phyloP scores from a whole-genome alignment of 1,140 invertebrate species.

The Calephelis virginiensis region DNA sequence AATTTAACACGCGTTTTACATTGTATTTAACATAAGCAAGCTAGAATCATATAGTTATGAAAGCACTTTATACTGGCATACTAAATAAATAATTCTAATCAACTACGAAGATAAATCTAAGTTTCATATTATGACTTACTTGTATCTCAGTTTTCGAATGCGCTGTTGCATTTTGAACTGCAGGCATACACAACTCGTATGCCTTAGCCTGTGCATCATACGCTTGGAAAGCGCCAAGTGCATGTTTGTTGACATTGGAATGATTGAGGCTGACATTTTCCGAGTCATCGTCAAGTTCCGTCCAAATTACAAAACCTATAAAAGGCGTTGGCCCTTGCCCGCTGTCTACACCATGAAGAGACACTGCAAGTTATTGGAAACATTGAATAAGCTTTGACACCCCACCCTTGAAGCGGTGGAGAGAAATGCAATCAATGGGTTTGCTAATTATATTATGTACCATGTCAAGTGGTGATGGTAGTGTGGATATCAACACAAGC shows the following conservation, averaged over 20 bases:
- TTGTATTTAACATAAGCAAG: too few relatives aligned
- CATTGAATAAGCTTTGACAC: too few relatives aligned
- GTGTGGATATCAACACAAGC: too few relatives aligned
- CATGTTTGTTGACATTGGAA: constrained; percentile 32
- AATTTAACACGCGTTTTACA: too few relatives aligned
- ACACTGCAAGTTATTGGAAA: constrained; percentile 42
- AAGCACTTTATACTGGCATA: too few relatives aligned
- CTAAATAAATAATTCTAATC: too few relatives aligned
- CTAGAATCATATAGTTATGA: too few relatives aligned
- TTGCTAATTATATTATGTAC: too few relatives aligned
- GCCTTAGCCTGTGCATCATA: constrained; percentile 64
- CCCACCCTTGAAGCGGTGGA: too few relatives aligned
- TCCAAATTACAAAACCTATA: constrained; percentile 63
- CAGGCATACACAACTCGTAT: constrained; percentile 49
- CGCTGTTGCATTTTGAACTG: constrained; percentile 62
- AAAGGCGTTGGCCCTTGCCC: constrained; percentile 64
- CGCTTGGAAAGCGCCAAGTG: constrained; percentile 55
- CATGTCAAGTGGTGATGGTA: too few relatives aligned
- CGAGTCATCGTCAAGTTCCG: constrained; percentile 43
- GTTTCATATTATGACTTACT: constrained; percentile 32
- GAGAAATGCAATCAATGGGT: too few relatives aligned
- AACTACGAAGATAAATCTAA: too few relatives aligned
- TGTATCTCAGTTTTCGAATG: constrained; percentile 69
- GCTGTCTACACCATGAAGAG: constrained; percentile 59
- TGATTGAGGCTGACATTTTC: constrained; percentile 33